A percentile compares a stretch with the other conserved stretches of the same genome.
Conservation (phyloP, 1,140 invertebrate genomes). For the Caligus rogercresseyi region DNA sequence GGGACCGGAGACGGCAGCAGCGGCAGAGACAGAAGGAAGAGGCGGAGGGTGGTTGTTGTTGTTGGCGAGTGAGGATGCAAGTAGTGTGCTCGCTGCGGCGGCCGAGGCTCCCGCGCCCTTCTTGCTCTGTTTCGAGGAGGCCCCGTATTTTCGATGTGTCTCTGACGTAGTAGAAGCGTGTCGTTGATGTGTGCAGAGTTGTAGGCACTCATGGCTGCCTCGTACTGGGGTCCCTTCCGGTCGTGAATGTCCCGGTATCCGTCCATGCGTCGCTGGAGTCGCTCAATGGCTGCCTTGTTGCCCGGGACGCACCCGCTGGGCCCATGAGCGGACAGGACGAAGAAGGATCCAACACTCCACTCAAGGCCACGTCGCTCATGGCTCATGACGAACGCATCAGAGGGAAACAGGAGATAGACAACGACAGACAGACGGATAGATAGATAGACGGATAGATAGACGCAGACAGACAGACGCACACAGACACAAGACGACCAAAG, state of each 20-base stretch:
- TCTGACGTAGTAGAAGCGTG: background rate
- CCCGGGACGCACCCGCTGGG: background rate
- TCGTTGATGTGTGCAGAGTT: conserved; percentile 15
- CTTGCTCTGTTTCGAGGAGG: background rate
- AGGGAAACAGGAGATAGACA: background rate
- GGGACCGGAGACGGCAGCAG: background rate
- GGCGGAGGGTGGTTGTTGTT: background rate
- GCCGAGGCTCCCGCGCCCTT: background rate
- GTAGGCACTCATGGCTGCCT: background rate
- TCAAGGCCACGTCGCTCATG: background rate
- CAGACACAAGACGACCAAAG: background rate
- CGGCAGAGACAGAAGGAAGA: background rate
- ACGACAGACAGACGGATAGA: background rate
- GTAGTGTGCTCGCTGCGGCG: background rate
- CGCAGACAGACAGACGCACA: background rate
- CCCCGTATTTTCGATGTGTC: conserved; percentile 1
- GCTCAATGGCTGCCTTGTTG: conserved; percentile 9
- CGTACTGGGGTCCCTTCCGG: conserved; percentile 4
- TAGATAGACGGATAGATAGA: too few species aligned
- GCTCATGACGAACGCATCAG: background rate
- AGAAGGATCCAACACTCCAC: background rate
- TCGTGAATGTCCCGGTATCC: conserved; percentile 10
- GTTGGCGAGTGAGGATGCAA: background rate
- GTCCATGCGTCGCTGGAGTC: conserved; percentile 13
- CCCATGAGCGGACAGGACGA: too few species aligned